A percentile compares a stretch with the other conserved stretches of the same genome.
These are phyloP conservation scores for Sternarchorhynchus goeldii DNA, from an alignment of 2,797 vertebrate genomes.

Conservation along the genomic window DNA sequence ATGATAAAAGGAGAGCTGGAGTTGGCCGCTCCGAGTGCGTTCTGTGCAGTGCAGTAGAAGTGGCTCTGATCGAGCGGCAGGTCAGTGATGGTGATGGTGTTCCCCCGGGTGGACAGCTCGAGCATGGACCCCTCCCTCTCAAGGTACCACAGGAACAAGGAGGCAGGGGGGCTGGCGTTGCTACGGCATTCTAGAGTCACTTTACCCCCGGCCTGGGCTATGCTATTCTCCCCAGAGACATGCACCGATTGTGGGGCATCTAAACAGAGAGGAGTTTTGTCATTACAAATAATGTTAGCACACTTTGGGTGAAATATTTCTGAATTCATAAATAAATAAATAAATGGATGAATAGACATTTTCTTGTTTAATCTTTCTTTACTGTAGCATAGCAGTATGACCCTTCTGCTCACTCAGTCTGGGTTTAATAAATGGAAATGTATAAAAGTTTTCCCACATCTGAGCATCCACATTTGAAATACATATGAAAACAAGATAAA, in stretches of 20 bases:
- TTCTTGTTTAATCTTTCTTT: no score
- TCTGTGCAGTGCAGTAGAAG: constrained; percentile 31
- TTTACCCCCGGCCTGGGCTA: constrained; percentile 8
- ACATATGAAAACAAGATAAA: no score
- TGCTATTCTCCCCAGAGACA: constrained; percentile 3
- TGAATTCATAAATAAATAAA: no score
- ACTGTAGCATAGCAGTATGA: no score
- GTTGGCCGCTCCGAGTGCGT: constrained; percentile 8
- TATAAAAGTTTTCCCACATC: no score
- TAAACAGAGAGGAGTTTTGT: not conserved
- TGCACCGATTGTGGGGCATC: constrained; percentile 33
- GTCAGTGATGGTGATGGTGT: not conserved
- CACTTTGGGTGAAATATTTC: no score
- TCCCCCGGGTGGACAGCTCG: not conserved
- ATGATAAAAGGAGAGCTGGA: constrained; percentile 8
- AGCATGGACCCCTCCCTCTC: not conserved
- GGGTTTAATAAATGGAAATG: no score
- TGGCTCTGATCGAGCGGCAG: constrained; percentile 24
- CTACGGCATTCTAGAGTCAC: constrained; percentile 32
- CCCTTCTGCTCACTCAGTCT: no score
- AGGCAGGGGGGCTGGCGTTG: constrained; percentile 27
- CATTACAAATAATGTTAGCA: no score
- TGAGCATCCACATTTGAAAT: no score
- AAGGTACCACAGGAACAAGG: constrained; percentile 28
- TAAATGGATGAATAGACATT: no score